Percentiles rank a stretch among this genome's conserved stretches.
Conservation (phyloP, 1,140 invertebrate species). For the Bombus confusus region DNA sequence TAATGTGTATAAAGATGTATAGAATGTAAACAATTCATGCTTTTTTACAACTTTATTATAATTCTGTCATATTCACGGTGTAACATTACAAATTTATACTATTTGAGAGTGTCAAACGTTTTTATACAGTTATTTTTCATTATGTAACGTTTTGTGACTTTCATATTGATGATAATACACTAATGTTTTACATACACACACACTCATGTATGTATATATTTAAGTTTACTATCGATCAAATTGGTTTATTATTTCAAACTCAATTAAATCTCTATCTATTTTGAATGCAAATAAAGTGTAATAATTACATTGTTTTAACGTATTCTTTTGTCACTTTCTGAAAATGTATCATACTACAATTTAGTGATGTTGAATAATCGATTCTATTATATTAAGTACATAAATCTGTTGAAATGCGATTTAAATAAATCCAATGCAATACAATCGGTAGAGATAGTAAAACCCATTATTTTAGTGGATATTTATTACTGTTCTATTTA, state of each 20-base stretch:
- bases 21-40: background rate
- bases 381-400: background rate
- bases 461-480: background rate
- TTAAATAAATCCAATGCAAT: background rate
- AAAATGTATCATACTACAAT: background rate
- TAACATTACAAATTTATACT: conserved; percentile 5
- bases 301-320: background rate
- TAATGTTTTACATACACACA: background rate
- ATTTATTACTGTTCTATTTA: background rate
- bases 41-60: background rate
- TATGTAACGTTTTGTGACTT: background rate
- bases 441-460: background rate
- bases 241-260: background rate
- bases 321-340: conserved; percentile 1
- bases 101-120: background rate
- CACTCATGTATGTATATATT: too few species aligned
- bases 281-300: background rate
- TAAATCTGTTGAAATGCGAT: background rate
- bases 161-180: background rate
- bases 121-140: background rate
- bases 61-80: background rate
- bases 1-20: conserved; percentile 17
- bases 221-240: background rate
- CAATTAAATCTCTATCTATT: background rate
- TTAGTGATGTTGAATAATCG: background rate